Evolutionary conservation across 1,140 invertebrate genomes (phyloP).

Genomic region (Listronotus bonariensis): DNA sequence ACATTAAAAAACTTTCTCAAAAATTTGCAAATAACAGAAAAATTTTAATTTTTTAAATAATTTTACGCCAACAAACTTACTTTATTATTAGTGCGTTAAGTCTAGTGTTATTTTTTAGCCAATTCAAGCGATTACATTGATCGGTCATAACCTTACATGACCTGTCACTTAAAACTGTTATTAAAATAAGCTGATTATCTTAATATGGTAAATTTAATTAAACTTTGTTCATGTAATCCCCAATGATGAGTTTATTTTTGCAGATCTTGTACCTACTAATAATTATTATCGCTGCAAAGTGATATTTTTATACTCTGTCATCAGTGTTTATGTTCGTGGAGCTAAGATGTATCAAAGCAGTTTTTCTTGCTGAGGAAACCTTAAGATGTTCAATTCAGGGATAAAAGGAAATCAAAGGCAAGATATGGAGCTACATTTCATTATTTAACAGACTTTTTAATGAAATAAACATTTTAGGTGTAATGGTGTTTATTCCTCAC

Average conservation of each 20-base stretch:
- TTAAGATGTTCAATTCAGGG: slow-evolving; percentile 51
- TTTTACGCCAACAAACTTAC: slow-evolving; percentile 21
- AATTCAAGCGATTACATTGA: slow-evolving; percentile 13
- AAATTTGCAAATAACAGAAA: slow-evolving; percentile 37
- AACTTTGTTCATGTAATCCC: slow-evolving; percentile 22
- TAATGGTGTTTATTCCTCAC: slow-evolving; percentile 43
- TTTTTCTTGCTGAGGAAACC: slow-evolving; percentile 42
- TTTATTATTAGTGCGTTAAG: slow-evolving; percentile 24
- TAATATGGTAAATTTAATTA: slow-evolving; percentile 46
- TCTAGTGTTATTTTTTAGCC: slow-evolving; percentile 11
- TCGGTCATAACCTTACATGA: slow-evolving; percentile 51
- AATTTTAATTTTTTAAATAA: slow-evolving; percentile 16
- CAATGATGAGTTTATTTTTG: slow-evolving; percentile 13
- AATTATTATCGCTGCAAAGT: slow-evolving; percentile 8
- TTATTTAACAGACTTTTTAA: not conserved
- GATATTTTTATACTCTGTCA: slow-evolving; percentile 2
- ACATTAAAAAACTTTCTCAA: slow-evolving; percentile 42
- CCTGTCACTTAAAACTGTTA: slow-evolving; percentile 48
- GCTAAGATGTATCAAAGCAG: slow-evolving; percentile 38
- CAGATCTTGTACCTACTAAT: not conserved
- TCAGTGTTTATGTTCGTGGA: slow-evolving; percentile 29
- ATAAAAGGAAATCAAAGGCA: slow-evolving; percentile 51
- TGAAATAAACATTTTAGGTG: slow-evolving; percentile 38
- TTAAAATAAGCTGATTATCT: slow-evolving; percentile 44
- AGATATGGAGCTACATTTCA: not conserved